Percentiles rank a stretch among this genome's conserved stretches.
These are phyloP conservation scores for Polia nebulosa DNA, from an alignment of 2,888 invertebrate species.

Conservation along the genomic window DNA sequence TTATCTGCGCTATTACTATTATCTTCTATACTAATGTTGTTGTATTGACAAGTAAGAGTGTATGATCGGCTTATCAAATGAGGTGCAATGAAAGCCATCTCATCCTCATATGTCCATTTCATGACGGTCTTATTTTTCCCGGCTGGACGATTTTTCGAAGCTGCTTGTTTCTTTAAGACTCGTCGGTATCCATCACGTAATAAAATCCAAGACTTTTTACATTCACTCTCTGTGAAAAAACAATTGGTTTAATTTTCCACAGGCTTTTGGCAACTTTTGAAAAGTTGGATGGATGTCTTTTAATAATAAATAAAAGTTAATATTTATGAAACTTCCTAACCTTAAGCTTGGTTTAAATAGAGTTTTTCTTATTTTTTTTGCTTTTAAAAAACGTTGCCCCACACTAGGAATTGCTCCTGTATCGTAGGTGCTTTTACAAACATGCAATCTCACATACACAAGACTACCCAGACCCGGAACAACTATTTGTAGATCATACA, in stretches of 20 bases:
- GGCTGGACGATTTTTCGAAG: background rate
- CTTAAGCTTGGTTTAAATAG: too few relatives aligned
- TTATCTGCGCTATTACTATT: background rate
- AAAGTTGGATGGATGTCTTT: too few relatives aligned
- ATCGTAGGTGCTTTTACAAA: too few relatives aligned
- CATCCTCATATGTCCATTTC: slow-evolving; percentile 24
- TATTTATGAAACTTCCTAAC: too few relatives aligned
- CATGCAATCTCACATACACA: too few relatives aligned
- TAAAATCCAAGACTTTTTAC: slow-evolving; percentile 24
- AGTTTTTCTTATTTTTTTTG: too few relatives aligned
- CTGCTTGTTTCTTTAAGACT: background rate
- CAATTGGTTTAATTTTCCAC: background rate
- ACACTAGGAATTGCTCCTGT: too few relatives aligned
- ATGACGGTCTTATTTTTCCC: background rate
- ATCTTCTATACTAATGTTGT: background rate
- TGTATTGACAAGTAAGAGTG: background rate
- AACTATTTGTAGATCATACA: too few relatives aligned
- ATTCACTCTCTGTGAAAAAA: slow-evolving; percentile 19
- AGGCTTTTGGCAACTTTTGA: too few relatives aligned
- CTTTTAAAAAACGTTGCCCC: too few relatives aligned
- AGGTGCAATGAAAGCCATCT: slow-evolving; percentile 2
- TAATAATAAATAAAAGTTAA: too few relatives aligned
- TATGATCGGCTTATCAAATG: background rate
- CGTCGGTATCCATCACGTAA: slow-evolving; percentile 30
- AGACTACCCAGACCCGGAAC: too few relatives aligned